These are phyloP conservation scores for Nannobrachium achirus DNA, from an alignment of 2,113 vertebrate genomes.

Conservation along the genomic window DNA sequence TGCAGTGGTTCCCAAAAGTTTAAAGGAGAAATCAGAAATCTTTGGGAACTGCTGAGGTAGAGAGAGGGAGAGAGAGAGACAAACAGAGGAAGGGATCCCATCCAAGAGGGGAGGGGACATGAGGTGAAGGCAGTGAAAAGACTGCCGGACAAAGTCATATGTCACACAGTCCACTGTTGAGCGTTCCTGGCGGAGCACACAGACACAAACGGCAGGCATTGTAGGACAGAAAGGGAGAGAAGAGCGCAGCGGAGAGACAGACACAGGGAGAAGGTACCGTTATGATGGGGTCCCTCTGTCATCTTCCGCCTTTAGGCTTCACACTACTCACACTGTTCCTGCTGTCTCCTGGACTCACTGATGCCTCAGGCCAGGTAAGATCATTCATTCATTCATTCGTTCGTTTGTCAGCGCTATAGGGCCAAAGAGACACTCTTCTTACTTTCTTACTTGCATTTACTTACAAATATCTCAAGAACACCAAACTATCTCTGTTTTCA, in stretches of 20 bases:
- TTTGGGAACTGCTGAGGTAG: no score
- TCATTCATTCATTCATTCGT: neutral
- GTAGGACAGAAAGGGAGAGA: neutral
- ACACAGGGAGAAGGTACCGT: neutral
- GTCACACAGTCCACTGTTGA: constrained; percentile 28
- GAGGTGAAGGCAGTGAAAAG: constrained; percentile 30
- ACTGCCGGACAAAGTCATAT: constrained; percentile 7
- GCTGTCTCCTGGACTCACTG: neutral
- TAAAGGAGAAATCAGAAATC: no score
- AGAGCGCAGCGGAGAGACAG: constrained; percentile 3
- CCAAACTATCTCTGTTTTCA: no score
- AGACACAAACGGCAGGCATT: neutral
- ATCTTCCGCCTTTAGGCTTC: neutral
- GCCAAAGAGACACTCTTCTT: no score
- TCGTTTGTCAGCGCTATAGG: no score
- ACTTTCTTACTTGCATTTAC: no score
- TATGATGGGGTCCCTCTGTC: neutral
- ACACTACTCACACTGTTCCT: constrained; percentile 15
- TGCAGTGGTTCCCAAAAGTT: no score
- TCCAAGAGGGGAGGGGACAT: constrained; percentile 39
- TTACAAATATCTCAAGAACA: no score
- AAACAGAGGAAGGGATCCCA: constrained; percentile 15
- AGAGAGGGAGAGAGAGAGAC: neutral
- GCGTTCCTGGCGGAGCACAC: constrained; percentile 1
- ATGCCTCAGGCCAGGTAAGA: neutral